Conservation (phyloP, 2,113 vertebrate genomes). For the Podarcis raffonei region DNA sequence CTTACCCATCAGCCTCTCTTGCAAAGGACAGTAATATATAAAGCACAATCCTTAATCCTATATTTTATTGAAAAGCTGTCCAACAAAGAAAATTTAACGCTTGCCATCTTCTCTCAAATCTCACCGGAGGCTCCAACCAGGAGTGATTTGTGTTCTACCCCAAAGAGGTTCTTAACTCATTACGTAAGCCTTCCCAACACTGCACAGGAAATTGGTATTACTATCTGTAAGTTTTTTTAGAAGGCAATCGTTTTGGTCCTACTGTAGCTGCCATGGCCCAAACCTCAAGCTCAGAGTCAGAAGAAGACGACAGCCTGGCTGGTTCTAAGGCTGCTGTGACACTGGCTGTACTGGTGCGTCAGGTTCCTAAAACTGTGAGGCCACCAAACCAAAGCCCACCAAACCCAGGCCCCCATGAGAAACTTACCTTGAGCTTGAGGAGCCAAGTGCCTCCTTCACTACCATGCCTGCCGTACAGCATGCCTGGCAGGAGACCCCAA, state of each 20-base stretch:
- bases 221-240: not conserved
- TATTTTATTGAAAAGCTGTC: not conserved
- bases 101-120: constrained; percentile 23
- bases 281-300: too few species aligned
- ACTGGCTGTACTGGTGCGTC: too few species aligned
- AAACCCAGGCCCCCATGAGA: too few species aligned
- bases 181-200: constrained; percentile 7
- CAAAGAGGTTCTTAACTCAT: not conserved
- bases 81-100: not conserved
- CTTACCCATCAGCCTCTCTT: not conserved
- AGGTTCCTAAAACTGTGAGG: too few species aligned
- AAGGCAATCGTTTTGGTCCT: not conserved
- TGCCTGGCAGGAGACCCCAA: not conserved
- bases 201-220: not conserved
- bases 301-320: too few species aligned
- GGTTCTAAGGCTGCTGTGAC: too few species aligned
- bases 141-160: not conserved
- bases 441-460: not conserved
- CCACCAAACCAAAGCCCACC: too few species aligned
- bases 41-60: not conserved
- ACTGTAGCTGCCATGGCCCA: too few species aligned
- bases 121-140: not conserved
- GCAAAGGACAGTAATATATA: not conserved
- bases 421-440: too few species aligned
- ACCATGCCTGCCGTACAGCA: not conserved